These are phyloP conservation scores for Anthoscopus minutus DNA, from an alignment of 2,113 vertebrate species.

Conservation along the genomic window DNA sequence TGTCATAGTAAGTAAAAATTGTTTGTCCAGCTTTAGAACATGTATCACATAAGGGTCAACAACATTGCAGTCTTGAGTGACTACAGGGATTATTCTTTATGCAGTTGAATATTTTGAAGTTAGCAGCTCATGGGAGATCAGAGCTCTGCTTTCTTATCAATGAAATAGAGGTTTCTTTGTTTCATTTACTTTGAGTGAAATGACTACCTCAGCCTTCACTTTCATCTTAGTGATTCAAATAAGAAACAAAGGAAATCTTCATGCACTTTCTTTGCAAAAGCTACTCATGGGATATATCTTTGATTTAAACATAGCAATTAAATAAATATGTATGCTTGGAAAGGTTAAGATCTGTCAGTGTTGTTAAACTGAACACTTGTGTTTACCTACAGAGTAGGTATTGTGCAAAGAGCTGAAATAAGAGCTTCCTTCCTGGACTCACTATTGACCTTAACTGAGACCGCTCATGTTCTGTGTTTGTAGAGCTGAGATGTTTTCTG, in stretches of 20 bases:
- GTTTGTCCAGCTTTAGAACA: not conserved
- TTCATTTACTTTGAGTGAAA: slow-evolving; percentile 24
- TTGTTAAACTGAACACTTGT: slow-evolving; percentile 22
- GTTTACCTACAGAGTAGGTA: slow-evolving; percentile 52
- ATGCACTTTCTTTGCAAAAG: slow-evolving; percentile 2
- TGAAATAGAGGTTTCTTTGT: slow-evolving; percentile 47
- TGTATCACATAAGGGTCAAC: not conserved
- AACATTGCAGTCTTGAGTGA: not conserved
- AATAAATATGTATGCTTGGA: slow-evolving; percentile 32
- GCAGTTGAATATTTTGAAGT: not conserved
- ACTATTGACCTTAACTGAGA: not conserved
- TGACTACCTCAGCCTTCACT: not conserved
- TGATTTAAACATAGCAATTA: slow-evolving; percentile 3
- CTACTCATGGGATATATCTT: slow-evolving; percentile 3
- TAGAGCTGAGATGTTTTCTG: not conserved
- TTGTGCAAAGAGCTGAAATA: slow-evolving; percentile 47
- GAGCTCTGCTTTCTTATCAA: slow-evolving; percentile 8
- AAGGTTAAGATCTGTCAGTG: slow-evolving; percentile 23
- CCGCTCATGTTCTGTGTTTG: slow-evolving; percentile 17
- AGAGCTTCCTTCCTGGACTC: not conserved
- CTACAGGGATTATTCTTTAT: not conserved
- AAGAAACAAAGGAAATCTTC: slow-evolving; percentile 19
- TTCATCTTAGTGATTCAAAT: not conserved
- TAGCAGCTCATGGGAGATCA: not conserved
- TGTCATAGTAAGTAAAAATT: not conserved